Evolutionary conservation across 2,888 invertebrate genomes (phyloP).

Genomic region (Pachycephus smyrnensis): DNA sequence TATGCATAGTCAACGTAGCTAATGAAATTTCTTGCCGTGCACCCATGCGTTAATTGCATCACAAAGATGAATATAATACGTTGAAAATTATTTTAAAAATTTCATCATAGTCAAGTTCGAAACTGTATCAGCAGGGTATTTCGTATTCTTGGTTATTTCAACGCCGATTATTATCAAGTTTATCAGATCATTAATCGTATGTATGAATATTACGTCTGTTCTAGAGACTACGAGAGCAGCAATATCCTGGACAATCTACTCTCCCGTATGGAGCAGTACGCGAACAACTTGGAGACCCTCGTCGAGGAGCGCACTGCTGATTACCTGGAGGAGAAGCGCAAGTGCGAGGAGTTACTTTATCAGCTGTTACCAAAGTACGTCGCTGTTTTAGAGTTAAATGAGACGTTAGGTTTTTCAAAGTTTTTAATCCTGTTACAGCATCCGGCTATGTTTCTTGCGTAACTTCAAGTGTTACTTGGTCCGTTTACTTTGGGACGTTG

Average conservation of each 20-base stretch:
- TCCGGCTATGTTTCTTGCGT: not conserved
- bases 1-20: not conserved
- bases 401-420: not conserved
- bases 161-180: not conserved
- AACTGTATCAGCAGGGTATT: no score
- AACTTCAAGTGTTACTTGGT: not conserved
- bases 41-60: no score
- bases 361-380: conserved; percentile 93
- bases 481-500: not conserved
- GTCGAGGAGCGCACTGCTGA: conserved; percentile 97
- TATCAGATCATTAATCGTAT: not conserved
- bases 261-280: conserved; percentile 99
- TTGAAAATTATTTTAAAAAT: no score
- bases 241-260: conserved; percentile 95
- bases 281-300: conserved; percentile 95
- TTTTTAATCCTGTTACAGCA: not conserved
- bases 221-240: conserved; percentile 89
- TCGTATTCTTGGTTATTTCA: no score
- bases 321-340: conserved; percentile 97
- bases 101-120: not conserved
- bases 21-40: no score
- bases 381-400: not conserved
- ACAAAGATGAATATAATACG: no score
- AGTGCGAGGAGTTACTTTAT: conserved; percentile 96
- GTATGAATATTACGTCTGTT: conserved; percentile 25